Evolutionary conservation across 2,888 invertebrate genomes (phyloP).

Genomic region (Abscondita cerata): DNA sequence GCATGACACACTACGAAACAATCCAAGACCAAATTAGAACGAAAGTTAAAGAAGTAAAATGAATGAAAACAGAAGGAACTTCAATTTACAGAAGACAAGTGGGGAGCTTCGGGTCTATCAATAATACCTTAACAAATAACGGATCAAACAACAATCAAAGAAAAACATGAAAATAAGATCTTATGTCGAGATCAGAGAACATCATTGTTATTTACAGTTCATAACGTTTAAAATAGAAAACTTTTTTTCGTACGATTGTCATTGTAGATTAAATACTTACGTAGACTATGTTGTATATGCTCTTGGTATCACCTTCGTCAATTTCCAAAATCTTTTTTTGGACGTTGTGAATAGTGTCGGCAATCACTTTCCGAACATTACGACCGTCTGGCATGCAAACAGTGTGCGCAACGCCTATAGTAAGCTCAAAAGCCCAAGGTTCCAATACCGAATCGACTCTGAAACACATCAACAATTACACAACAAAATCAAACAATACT

Average conservation of each 20-base stretch:
- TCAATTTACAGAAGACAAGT: too few species aligned
- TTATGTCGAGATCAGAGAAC: too few species aligned
- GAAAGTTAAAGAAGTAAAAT: too few species aligned
- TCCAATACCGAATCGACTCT: conserved; percentile 67
- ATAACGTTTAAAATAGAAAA: too few species aligned
- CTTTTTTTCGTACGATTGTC: too few species aligned
- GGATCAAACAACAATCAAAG: too few species aligned
- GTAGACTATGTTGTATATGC: conserved; percentile 61
- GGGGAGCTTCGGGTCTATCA: too few species aligned
- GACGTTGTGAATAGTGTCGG: conserved; percentile 66
- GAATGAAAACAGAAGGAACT: too few species aligned
- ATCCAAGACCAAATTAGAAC: too few species aligned
- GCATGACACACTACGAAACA: too few species aligned
- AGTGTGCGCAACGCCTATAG: conserved; percentile 56
- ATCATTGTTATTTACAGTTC: conserved; percentile 5
- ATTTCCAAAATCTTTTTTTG: conserved; percentile 70
- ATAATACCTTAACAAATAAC: too few species aligned
- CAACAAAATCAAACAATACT: conserved; percentile 39
- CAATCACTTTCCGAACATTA: conserved; percentile 72
- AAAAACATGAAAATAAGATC: too few species aligned
- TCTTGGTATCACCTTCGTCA: conserved; percentile 81
- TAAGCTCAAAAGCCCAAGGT: conserved; percentile 62
- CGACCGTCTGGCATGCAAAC: conserved; percentile 68
- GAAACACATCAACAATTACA: conserved; percentile 40
- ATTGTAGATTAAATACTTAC: conserved; percentile 46